Percentiles rank a stretch among this genome's conserved stretches.
phyloP scores from a whole-genome alignment of 2,113 vertebrate species.

The Empidonax traillii region DNA sequence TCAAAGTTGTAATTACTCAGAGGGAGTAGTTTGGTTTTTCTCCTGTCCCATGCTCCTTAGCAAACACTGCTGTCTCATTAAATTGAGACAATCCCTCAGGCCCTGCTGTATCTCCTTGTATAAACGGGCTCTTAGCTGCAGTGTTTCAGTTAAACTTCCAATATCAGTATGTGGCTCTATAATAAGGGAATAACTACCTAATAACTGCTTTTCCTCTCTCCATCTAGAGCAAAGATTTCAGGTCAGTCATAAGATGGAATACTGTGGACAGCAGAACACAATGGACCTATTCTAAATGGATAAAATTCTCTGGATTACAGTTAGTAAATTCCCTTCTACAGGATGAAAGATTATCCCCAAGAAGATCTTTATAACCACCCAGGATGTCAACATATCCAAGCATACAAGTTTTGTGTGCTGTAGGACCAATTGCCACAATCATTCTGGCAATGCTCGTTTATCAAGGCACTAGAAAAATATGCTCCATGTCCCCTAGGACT shows the following conservation, averaged over 20 bases:
- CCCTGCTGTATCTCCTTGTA: neutral
- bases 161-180: neutral
- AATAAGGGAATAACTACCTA: neutral
- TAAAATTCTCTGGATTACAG: neutral
- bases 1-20: too few species aligned
- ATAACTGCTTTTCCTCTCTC: neutral
- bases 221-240: neutral
- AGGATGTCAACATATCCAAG: neutral
- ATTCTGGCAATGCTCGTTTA: neutral
- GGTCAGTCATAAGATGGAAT: neutral
- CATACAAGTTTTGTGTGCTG: neutral
- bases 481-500: neutral
- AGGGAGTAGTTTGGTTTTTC: too few species aligned
- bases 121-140: neutral
- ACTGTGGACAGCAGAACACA: neutral
- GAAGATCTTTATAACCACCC: neutral
- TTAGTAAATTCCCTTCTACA: neutral
- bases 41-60: too few species aligned
- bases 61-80: too few species aligned
- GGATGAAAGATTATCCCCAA: neutral
- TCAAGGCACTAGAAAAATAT: neutral
- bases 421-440: neutral
- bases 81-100: neutral
- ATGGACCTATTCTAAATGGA: rapidly evolving
- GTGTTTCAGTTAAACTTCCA: neutral